Evolutionary conservation across 2,888 invertebrate genomes (phyloP).

Genomic region (Stegana nigrithorax): DNA sequence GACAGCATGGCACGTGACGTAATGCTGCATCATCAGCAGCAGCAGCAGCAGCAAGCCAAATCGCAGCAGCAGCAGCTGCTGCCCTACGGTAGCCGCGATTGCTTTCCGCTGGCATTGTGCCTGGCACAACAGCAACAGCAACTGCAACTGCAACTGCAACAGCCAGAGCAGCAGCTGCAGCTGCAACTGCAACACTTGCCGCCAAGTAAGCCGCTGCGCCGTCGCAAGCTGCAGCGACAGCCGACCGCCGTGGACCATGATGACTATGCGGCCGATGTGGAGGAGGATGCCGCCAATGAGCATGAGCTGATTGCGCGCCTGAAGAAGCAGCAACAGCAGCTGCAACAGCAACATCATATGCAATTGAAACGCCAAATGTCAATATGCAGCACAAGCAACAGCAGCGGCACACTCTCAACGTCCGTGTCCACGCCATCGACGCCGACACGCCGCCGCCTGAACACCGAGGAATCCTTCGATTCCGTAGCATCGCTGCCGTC

Average conservation of each 20-base stretch:
- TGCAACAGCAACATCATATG: conserved; percentile 16
- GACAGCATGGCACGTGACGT: too few species aligned
- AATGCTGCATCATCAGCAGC: background rate
- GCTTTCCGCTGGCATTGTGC: conserved; percentile 30
- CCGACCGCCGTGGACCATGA: conserved; percentile 43
- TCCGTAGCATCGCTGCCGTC: conserved; percentile 27
- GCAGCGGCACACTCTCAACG: conserved; percentile 5
- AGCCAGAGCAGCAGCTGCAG: conserved; percentile 2
- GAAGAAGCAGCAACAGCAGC: conserved; percentile 21
- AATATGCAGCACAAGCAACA: conserved; percentile 19
- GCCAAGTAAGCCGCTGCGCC: conserved; percentile 46
- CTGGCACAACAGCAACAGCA: conserved; percentile 11
- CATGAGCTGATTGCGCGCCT: conserved; percentile 20
- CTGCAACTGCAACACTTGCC: conserved; percentile 26
- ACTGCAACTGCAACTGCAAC: background rate
- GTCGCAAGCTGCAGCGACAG: conserved; percentile 52
- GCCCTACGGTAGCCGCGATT: conserved; percentile 45
- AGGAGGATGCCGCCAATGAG: conserved; percentile 47
- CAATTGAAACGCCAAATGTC: background rate
- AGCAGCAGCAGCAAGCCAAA: conserved; percentile 26
- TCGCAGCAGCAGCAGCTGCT: conserved; percentile 7
- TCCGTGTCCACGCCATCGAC: conserved; percentile 9
- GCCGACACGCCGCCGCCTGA: conserved; percentile 24
- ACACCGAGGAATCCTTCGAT: conserved; percentile 45
- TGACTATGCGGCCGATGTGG: conserved; percentile 56